Conservation (phyloP, 2,797 vertebrate species). For the Carcharodon carcharias region DNA sequence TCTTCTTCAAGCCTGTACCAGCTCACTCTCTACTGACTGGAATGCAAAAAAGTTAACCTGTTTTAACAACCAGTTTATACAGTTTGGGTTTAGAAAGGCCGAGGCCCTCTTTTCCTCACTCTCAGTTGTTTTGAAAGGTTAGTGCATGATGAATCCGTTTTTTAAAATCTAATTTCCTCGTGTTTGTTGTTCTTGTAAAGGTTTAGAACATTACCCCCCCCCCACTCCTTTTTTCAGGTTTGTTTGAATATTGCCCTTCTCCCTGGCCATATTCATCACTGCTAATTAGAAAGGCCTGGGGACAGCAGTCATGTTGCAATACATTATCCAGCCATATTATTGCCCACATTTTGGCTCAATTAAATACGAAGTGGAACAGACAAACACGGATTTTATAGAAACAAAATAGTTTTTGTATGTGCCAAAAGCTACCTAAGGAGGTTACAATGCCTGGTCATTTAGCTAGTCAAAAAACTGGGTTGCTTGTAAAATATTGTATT, state of each 20-base stretch:
- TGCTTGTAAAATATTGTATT: background rate
- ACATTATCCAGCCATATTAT: background rate
- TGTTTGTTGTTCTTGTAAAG: background rate
- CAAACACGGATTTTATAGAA: background rate
- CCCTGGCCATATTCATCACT: background rate
- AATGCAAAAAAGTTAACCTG: background rate
- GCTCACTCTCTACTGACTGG: background rate
- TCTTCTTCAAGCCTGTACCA: background rate
- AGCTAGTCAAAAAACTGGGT: background rate
- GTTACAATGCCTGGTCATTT: background rate
- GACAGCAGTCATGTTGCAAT: background rate
- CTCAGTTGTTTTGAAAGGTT: background rate
- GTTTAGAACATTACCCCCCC: background rate
- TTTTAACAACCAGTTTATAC: background rate
- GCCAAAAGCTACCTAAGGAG: background rate
- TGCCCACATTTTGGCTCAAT: background rate
- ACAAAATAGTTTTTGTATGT: background rate
- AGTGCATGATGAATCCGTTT: background rate
- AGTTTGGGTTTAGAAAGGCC: background rate
- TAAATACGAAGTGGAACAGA: background rate
- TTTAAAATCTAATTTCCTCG: background rate
- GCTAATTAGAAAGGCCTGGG: background rate
- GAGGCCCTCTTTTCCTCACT: background rate
- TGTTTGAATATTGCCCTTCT: background rate
- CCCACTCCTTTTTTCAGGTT: background rate